Conservation (phyloP, 2,888 invertebrate species). For the Clostera curtula region DNA sequence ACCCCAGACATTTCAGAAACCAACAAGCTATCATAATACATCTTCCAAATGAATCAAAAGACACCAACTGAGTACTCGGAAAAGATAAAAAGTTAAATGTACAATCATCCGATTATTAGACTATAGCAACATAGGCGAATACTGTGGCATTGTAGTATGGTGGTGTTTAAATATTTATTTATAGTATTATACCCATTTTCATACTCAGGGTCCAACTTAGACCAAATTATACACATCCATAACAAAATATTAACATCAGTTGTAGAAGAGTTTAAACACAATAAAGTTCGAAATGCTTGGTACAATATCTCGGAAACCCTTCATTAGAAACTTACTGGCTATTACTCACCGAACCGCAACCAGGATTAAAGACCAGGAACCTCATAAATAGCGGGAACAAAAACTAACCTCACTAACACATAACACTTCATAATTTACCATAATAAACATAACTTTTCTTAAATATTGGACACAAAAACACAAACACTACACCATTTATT, state of each 20-base stretch:
- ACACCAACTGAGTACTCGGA: too few species aligned
- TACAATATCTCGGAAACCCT: constrained; percentile 41
- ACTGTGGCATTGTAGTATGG: too few species aligned
- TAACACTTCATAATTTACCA: constrained; percentile 33
- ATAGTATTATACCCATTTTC: constrained; percentile 14
- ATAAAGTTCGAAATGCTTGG: not conserved
- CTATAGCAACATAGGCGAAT: too few species aligned
- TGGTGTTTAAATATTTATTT: not conserved
- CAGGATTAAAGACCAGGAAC: constrained; percentile 34
- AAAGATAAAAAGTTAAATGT: too few species aligned
- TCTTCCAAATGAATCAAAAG: too few species aligned
- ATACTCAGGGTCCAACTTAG: constrained; percentile 9
- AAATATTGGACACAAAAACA: constrained; percentile 7
- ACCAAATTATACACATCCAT: constrained; percentile 11
- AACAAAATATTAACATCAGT: constrained; percentile 14
- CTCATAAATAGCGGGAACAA: constrained; percentile 62
- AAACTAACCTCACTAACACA: constrained; percentile 62
- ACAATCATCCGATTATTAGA: too few species aligned
- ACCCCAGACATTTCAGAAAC: too few species aligned
- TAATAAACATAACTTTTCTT: constrained; percentile 16
- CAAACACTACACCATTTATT: constrained; percentile 15
- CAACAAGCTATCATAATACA: too few species aligned
- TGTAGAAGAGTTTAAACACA: not conserved
- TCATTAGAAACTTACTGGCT: constrained; percentile 53
- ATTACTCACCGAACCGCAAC: constrained; percentile 66